Evolutionary conservation across 2,113 vertebrate genomes (phyloP), one percentile per base, ranked within the genome.

Genomic region (Centropus unirufus): DNA sequence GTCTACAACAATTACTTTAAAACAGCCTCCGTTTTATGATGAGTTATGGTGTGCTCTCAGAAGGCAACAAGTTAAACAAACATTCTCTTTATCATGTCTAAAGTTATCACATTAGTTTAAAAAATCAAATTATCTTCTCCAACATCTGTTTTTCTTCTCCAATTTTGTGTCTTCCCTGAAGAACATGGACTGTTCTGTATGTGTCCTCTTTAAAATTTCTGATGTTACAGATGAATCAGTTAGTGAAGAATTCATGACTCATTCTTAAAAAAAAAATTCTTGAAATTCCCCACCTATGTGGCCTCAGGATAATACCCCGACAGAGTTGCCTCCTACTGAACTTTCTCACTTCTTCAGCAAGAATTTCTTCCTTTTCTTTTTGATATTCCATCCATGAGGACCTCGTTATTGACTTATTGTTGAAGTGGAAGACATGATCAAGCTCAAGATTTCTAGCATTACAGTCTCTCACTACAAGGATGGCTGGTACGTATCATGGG

Each of bases 221-320:
- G 61, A 26, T 78, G 14, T 72, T 93, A 79, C n/a, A 61, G 89
- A 93, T 95, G 73, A 97, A 95, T 91, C 96, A 95, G 74, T 75
- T 64, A 87, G 57, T 84, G 44, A 95, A 94, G 94, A 95, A 92
- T 89, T 84, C 44, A 46, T 96, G 69, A 93, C 90, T 95, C 89
- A 89, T 92, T 83, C 58, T 44, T 84, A 55, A 39, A 68, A 83
- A 76, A 96, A 64, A 68, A 40, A 1, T 30, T 74, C 67, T 90
- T 89, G 26, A 87, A 75, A 57, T 79, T 95, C 77, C 62, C 92
- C 80, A 95, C 80, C 89, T 95, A 46, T 79, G 49, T 72, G 89
- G 87, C 69, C 77, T 62, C 30, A 82, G 39, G 40, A 58, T 84
- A 57, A 44, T 49, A 78, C 21, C 54, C 69, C 40, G 81, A n/a